Evolutionary conservation across 2,797 vertebrate genomes (phyloP).

Genomic region (Manis pentadactyla): DNA sequence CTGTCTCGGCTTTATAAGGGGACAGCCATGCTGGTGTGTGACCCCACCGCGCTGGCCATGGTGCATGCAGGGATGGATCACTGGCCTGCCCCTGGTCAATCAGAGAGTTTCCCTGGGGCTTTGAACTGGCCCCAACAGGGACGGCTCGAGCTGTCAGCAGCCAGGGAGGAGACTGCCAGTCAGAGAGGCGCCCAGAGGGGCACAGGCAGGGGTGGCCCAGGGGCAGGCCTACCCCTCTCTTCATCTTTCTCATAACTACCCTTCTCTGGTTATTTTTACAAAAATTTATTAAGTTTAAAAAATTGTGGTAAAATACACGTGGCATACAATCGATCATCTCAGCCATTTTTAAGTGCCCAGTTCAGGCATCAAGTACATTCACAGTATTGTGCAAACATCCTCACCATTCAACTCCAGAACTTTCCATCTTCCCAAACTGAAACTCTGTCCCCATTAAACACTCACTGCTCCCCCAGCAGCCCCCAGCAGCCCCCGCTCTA

Average conservation of each 20-base stretch:
- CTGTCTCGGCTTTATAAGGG: not conserved
- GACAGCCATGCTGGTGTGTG: not conserved
- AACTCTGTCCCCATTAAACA: not conserved
- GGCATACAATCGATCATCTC: no score
- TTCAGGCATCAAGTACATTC: not conserved
- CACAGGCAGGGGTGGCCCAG: no score
- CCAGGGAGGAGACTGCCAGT: not conserved
- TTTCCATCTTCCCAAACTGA: not conserved
- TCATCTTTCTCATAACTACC: not conserved
- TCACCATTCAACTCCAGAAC: not conserved
- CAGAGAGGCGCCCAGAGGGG: not conserved
- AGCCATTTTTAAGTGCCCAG: not conserved
- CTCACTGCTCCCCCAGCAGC: not conserved
- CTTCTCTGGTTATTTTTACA: not conserved
- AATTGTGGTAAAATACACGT: not conserved
- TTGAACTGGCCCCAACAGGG: no score
- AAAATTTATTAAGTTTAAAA: not conserved
- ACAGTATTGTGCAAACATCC: not conserved
- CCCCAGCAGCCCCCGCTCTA: not conserved
- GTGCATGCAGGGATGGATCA: no score
- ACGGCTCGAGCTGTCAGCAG: not conserved
- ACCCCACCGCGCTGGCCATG: accelerated
- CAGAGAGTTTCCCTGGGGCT: not conserved
- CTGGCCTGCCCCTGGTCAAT: no score
- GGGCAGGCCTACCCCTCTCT: not conserved